Evolutionary conservation across 2,113 vertebrate genomes (phyloP).

Genomic region (Pelodiscus sinensis): DNA sequence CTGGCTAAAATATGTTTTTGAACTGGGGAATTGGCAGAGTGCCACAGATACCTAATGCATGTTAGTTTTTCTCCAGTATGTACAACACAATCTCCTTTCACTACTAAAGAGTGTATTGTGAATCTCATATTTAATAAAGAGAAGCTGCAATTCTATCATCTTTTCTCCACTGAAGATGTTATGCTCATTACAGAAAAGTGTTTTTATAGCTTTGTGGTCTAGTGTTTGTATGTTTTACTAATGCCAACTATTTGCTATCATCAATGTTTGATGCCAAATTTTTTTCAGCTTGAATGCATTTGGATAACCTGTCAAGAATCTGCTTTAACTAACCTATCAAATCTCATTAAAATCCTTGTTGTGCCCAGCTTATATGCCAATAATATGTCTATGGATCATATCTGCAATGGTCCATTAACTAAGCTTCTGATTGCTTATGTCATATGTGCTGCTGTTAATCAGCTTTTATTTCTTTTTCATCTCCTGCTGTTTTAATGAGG

Average conservation of each 20-base stretch:
- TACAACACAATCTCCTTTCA: neutral
- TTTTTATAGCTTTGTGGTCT: neutral
- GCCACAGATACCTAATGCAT: neutral
- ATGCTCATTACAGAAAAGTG: neutral
- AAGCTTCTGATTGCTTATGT: constrained; percentile 9
- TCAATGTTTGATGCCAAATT: neutral
- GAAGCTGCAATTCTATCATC: neutral
- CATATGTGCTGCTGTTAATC: neutral
- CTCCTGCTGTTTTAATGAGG: constrained; percentile 17
- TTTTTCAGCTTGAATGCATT: constrained; percentile 1
- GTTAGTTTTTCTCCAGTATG: neutral
- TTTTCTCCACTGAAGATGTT: neutral
- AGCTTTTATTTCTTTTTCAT: neutral
- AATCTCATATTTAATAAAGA: neutral
- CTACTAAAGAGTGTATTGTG: neutral
- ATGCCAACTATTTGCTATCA: neutral
- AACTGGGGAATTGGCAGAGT: neutral
- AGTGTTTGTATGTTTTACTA: constrained; percentile 13
- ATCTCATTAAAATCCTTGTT: constrained; percentile 50
- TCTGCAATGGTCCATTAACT: constrained; percentile 37
- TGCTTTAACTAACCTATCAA: constrained; percentile 45
- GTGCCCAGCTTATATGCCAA: constrained; percentile 35
- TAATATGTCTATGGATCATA: constrained; percentile 38
- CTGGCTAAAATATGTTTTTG: neutral
- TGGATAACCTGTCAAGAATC: constrained; percentile 39